Evolutionary conservation across 2,888 invertebrate species (phyloP).

Genomic region (Drosophila testacea): DNA sequence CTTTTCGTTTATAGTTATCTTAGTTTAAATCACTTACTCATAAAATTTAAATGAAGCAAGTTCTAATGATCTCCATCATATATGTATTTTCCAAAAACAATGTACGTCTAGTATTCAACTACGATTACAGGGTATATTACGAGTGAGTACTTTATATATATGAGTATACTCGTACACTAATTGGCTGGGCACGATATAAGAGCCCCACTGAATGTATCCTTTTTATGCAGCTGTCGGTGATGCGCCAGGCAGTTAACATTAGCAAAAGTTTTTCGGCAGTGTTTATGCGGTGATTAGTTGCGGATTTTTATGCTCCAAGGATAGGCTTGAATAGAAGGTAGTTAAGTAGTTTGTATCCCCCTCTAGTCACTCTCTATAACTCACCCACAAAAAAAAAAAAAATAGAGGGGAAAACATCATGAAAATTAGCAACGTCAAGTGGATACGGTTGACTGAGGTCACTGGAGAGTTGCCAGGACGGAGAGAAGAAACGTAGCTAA

Average conservation of each 20-base stretch:
- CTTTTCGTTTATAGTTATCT: no score
- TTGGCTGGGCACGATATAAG: conserved; percentile 51
- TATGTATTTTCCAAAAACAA: no score
- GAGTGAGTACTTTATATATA: conserved; percentile 25
- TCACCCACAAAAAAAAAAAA: conserved; percentile 1
- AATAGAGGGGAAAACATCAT: conserved; percentile 27
- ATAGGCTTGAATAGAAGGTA: conserved; percentile 45
- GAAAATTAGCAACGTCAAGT: conserved; percentile 54
- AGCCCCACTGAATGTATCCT: conserved; percentile 41
- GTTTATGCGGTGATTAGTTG: conserved; percentile 67
- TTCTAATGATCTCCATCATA: no score
- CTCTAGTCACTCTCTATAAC: neutral
- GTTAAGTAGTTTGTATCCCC: conserved; percentile 37
- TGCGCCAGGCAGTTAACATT: conserved; percentile 49
- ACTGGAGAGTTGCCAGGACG: conserved; percentile 4
- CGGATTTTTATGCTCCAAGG: conserved; percentile 57
- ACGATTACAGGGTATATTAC: conserved; percentile 26
- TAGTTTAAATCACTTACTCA: no score
- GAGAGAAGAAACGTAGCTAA: conserved; percentile 39
- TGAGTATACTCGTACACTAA: conserved; percentile 38
- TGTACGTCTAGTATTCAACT: neutral
- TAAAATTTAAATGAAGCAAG: no score
- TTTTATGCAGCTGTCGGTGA: conserved; percentile 40
- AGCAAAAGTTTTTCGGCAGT: conserved; percentile 59
- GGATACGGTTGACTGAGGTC: conserved; percentile 17